Evolutionary conservation across 2,797 vertebrate genomes (phyloP).

Genomic region (Anolis apletophallus): DNA sequence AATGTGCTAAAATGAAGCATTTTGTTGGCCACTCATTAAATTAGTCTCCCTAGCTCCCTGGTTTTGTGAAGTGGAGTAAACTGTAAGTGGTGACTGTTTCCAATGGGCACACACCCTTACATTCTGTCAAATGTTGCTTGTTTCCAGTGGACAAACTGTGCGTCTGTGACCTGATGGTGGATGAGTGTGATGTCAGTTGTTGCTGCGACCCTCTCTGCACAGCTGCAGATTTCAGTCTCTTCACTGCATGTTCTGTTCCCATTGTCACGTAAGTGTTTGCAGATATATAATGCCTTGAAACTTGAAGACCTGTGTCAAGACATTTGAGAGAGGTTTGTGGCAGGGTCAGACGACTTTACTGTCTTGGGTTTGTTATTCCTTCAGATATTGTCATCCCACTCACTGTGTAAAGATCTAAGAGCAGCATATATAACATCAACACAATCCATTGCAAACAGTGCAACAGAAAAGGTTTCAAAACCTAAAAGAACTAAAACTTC

Average conservation of each 20-base stretch:
- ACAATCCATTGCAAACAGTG: too few species aligned
- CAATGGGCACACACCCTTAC: too few species aligned
- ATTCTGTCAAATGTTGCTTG: neutral
- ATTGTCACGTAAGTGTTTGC: conserved; percentile 79
- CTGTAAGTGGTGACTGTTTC: neutral
- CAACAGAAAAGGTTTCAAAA: too few species aligned
- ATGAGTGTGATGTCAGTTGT: conserved; percentile 85
- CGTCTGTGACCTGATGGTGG: conserved; percentile 80
- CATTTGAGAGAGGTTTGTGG: neutral
- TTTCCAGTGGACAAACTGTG: conserved; percentile 79
- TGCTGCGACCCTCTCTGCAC: conserved; percentile 88
- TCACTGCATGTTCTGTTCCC: conserved; percentile 80
- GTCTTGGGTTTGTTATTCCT: neutral
- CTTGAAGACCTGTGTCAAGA: too few species aligned
- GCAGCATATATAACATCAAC: too few species aligned
- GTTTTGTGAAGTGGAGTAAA: neutral
- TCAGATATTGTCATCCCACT: too few species aligned
- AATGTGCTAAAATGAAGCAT: neutral
- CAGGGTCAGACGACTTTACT: too few species aligned
- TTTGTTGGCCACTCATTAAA: neutral
- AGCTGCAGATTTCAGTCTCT: conserved; percentile 76
- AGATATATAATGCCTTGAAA: rapidly evolving
- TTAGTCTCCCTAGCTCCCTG: neutral
- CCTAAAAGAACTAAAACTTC: too few species aligned
- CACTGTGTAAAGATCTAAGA: too few species aligned